Evolutionary conservation across 2,888 invertebrate species (phyloP).

Genomic region (Aphodius sticticus): DNA sequence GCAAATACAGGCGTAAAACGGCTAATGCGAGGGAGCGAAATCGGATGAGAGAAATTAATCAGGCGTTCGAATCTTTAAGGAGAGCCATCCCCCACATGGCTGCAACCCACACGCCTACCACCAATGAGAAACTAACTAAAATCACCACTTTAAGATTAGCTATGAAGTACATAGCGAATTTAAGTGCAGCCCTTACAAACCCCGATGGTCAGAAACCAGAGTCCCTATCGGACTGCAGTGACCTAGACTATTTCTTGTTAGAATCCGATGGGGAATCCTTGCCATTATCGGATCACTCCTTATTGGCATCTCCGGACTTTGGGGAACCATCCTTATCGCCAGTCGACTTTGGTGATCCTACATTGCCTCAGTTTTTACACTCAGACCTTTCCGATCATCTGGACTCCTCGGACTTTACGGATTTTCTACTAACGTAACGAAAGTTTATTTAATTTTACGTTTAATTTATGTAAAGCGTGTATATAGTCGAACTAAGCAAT

Average conservation of each 20-base stretch:
- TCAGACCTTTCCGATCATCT: slow-evolving; percentile 57
- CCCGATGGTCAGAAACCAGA: slow-evolving; percentile 38
- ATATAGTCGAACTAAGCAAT: slow-evolving; percentile 39
- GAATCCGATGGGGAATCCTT: slow-evolving; percentile 70
- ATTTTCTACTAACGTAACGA: slow-evolving; percentile 56
- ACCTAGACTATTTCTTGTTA: slow-evolving; percentile 61
- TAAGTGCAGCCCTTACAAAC: slow-evolving; percentile 69
- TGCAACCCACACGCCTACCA: slow-evolving; percentile 51
- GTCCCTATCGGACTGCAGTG: slow-evolving; percentile 52
- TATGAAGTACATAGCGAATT: slow-evolving; percentile 84
- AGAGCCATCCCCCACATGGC: slow-evolving; percentile 74
- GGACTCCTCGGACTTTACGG: slow-evolving; percentile 56
- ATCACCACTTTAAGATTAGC: slow-evolving; percentile 87
- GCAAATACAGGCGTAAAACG: slow-evolving; percentile 89
- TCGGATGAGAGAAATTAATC: slow-evolving; percentile 90
- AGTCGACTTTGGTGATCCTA: slow-evolving; percentile 62
- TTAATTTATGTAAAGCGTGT: slow-evolving; percentile 35
- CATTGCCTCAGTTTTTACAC: slow-evolving; percentile 54
- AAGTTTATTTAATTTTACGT: slow-evolving; percentile 22
- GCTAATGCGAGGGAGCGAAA: slow-evolving; percentile 89
- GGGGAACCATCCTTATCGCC: slow-evolving; percentile 66
- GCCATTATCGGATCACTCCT: slow-evolving; percentile 65
- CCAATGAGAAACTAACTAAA: slow-evolving; percentile 86
- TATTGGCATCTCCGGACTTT: slow-evolving; percentile 62
- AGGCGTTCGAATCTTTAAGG: slow-evolving; percentile 84